Percentiles rank a stretch among this genome's conserved stretches.
phyloP scores from a whole-genome alignment of 2,888 invertebrate species.

The Lucinisca nassula region DNA sequence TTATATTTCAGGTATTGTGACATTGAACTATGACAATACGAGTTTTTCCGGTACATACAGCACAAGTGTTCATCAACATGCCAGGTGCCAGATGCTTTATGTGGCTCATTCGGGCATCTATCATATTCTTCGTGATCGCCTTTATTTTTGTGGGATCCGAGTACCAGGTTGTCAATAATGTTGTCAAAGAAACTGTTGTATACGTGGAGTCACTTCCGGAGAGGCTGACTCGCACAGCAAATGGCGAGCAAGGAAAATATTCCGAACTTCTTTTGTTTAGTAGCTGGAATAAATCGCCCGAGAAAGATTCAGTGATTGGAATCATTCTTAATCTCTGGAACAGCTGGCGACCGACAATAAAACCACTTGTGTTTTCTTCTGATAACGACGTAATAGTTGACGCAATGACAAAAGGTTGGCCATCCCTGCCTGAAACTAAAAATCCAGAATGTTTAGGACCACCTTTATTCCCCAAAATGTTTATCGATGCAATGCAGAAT shows the following conservation, averaged over 20 bases:
- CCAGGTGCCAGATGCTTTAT: background rate
- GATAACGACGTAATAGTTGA: slow-evolving; percentile 8
- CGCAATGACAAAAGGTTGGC: background rate
- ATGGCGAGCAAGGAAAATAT: background rate
- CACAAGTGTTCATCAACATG: background rate
- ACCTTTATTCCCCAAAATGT: slow-evolving; percentile 6
- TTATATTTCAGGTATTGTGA: too few relatives aligned
- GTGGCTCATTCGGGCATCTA: background rate
- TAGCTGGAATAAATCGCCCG: background rate
- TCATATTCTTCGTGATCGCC: background rate
- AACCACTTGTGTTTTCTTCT: slow-evolving; percentile 4
- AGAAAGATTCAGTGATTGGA: background rate
- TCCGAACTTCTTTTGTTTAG: background rate
- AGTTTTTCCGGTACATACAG: background rate
- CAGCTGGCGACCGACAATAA: background rate
- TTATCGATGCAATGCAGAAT: background rate
- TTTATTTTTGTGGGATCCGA: background rate
- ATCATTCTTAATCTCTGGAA: slow-evolving; percentile 1
- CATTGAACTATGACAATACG: too few relatives aligned
- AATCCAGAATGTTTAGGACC: background rate
- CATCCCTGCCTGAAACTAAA: background rate
- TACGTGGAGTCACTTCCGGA: background rate
- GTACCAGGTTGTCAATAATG: background rate
- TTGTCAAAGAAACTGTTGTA: background rate
- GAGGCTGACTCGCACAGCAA: background rate